Base-by-base conservation (phyloP, 2,888 invertebrate genomes). In the Drosophila falleni region DNA sequence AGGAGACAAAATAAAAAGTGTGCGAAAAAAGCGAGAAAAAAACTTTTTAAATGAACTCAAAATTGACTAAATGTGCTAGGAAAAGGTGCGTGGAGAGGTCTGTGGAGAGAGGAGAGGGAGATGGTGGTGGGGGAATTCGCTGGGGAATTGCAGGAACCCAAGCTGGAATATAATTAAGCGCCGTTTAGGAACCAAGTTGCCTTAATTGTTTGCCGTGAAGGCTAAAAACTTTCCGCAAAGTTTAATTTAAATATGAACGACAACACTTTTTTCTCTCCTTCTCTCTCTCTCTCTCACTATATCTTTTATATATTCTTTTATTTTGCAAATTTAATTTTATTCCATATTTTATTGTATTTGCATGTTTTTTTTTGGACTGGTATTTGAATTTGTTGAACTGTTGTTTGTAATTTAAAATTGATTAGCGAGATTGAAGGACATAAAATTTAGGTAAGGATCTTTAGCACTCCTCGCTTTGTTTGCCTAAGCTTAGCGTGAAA, bases 241-340 rank as follows among this genome's bases (percentile, higher is more conserved):
- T 86, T 89, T 82, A 76, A 86, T 89, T 86, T 89, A 78, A 86
- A 89, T 82, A 88, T 85, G 83, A 82, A 87, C 86, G 76, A 74
- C 60, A 55, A 66, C 13, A 10, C 19, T 29, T n/a, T 29, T 35
- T 8, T 16, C 10, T 37, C 33, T 16, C 8, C n/a, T n/a, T 5
- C 5, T 10, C 31, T 5, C 19, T 44, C 31, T 44, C 5, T 42
- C 13, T 4, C 26, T 16, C 26, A n/a, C 1, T 23, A n/a, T 33
- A 1, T 29, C 29, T 29, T 6, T 29, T 31, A 10, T 8, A 31
- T 31, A 9, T 31, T 31, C 11, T 42, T 6, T 35, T 60, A 11
- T 50, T 39, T 54, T 16, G 15, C n/a, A 19, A 35, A 15, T 51
- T 19, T n/a, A 41, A 54, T 37, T 72, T 47, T 41, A 46, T 51